Evolutionary conservation across 2,113 vertebrate genomes (phyloP).

Genomic region (Varanus komodoensis): DNA sequence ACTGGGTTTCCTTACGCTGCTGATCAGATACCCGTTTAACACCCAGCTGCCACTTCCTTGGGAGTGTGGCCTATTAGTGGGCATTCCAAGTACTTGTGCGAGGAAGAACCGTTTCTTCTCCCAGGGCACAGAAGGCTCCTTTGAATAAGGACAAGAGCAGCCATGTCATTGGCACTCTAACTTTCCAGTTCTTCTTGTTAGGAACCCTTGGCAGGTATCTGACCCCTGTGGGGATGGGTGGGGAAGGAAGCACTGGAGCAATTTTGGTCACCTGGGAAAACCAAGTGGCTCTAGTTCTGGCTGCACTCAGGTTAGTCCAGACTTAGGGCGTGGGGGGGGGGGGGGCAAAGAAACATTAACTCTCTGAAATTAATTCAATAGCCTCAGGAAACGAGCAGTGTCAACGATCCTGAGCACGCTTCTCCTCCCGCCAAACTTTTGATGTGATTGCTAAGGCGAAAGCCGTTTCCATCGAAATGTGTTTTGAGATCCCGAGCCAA

Average conservation of each 20-base stretch:
- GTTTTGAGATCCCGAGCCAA: not conserved
- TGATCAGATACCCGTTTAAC: not conserved
- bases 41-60: not conserved
- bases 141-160: not conserved
- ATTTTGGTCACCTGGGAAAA: not conserved
- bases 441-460: not conserved
- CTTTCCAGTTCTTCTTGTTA: not conserved
- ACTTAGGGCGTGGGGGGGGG: not conserved
- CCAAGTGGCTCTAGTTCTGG: not conserved
- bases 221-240: not conserved
- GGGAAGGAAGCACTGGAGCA: not conserved
- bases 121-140: not conserved
- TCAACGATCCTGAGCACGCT: not conserved
- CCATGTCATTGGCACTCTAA: not conserved
- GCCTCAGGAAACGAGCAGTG: not conserved
- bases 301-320: not conserved
- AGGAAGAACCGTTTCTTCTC: not conserved
- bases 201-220: not conserved
- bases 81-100: not conserved
- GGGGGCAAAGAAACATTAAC: no score
- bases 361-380: not conserved
- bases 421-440: no score
- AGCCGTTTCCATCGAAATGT: not conserved
- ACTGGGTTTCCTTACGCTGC: not conserved
- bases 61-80: not conserved